Percentiles rank a stretch among this genome's conserved stretches.
Evolutionary conservation across 2,888 invertebrate genomes (phyloP).

Genomic region (Leptarthrus brevirostris): DNA sequence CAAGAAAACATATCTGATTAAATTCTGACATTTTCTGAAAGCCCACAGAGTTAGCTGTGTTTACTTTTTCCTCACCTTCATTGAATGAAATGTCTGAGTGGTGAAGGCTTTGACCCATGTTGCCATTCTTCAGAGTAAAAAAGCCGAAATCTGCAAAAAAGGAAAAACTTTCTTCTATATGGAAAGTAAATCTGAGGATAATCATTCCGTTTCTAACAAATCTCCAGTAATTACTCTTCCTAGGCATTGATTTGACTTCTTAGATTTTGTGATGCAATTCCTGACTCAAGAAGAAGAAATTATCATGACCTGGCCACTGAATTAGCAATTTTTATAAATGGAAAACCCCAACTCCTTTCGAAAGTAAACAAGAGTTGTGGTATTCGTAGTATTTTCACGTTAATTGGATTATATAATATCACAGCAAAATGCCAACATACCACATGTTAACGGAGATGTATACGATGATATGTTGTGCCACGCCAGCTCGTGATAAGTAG

Average conservation of each 20-base stretch:
- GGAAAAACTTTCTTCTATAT: too few relatives aligned
- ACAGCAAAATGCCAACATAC: slow-evolving; percentile 7
- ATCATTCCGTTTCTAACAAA: neutral
- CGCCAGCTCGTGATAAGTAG: slow-evolving; percentile 18
- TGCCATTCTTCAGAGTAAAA: too few relatives aligned
- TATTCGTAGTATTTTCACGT: neutral
- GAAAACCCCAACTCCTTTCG: neutral
- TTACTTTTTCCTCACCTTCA: too few relatives aligned
- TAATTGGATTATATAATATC: slow-evolving; percentile 37
- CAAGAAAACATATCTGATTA: too few relatives aligned
- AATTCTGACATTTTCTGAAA: too few relatives aligned
- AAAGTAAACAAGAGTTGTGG: neutral
- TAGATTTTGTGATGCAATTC: neutral
- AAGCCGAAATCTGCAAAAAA: too few relatives aligned
- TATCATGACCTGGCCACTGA: neutral
- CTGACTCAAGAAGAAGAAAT: neutral
- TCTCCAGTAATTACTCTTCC: neutral
- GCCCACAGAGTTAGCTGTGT: too few relatives aligned
- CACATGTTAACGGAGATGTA: slow-evolving; percentile 25
- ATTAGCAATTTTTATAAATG: slow-evolving; percentile 13
- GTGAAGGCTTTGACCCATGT: too few relatives aligned
- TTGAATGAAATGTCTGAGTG: too few relatives aligned
- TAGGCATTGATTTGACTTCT: neutral
- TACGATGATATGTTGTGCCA: slow-evolving; percentile 26
- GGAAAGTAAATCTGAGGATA: too few relatives aligned